Base-by-base conservation (phyloP, 2,113 vertebrate species). In the Trichomycterus rosablanca region DNA sequence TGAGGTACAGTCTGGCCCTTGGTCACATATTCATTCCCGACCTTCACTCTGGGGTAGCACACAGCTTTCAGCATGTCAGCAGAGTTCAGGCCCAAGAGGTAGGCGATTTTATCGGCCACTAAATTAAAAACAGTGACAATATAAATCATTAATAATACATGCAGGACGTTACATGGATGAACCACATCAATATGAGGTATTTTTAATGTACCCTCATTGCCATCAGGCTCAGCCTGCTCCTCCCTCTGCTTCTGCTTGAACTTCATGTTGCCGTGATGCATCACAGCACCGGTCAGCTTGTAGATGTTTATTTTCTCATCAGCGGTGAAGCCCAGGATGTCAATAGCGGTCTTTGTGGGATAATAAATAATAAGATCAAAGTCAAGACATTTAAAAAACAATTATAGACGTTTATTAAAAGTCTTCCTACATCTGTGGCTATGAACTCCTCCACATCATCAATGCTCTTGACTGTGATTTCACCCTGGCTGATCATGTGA, bases 151-250 rank as follows among this genome's bases (percentile, higher is more conserved):
- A 45, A 45, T n/a, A 8, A 44, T 20, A 4, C 26, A 23, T 11
- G 9, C 7, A 45, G 16, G 1, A 6, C 16, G 3, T 16, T 45
- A 8, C 9, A 2, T 23, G 3, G 26, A 15, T 4, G 19, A 3
- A 22, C 26, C 7, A 7, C n/a, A 30, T 3, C 26, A 30, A 30
- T 30, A 4, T 30, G 7, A 7, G 26, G 7, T 30, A 4, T 30
- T 7, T 30, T 30, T 30, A 4, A n/a, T n/a, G 7, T 45, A 92
- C 93, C 92, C 83, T 95, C 91, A 67, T 73, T 94, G 85, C 89
- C 90, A 63, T 95, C 92, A 67, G 91, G 84, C 73, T 96, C 90
- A 65, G 90, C 89, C 74, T 93, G 90, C 74, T 93, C 92, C 73
- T 95, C 91, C 68, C 94, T 80, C 71, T 87, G 89, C 76, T 93